A percentile compares a stretch with the other conserved stretches of the same genome.
phyloP scores from a whole-genome alignment of 2,888 invertebrate genomes.

The Rhogogaster chlorosoma region DNA sequence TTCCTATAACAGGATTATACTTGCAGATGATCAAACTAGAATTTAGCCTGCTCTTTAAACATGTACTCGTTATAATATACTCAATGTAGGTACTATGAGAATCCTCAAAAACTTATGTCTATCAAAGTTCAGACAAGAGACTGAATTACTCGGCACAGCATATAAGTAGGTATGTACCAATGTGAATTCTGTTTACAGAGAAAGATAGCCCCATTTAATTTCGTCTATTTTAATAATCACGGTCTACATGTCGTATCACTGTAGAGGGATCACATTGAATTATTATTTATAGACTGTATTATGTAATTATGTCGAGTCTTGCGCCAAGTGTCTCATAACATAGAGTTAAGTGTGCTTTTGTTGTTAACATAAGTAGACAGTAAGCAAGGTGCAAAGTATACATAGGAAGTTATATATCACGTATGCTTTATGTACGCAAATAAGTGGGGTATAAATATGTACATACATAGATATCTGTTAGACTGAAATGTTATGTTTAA shows the following conservation, averaged over 20 bases:
- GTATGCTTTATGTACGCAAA: not conserved
- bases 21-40: too few relatives aligned
- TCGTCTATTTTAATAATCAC: not conserved
- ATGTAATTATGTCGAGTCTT: slow-evolving; percentile 11
- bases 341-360: not conserved
- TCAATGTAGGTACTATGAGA: too few relatives aligned
- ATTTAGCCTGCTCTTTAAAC: too few relatives aligned
- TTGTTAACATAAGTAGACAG: not conserved
- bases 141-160: not conserved
- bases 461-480: not conserved
- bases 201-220: slow-evolving; percentile 23
- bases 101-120: not conserved
- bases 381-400: not conserved
- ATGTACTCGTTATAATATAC: too few relatives aligned
- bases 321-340: not conserved
- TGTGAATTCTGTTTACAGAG: not conserved
- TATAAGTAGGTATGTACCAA: not conserved
- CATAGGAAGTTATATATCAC: not conserved
- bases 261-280: not conserved
- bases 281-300: slow-evolving; percentile 15
- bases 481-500: not conserved
- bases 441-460: not conserved
- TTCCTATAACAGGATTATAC: too few relatives aligned
- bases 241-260: not conserved
- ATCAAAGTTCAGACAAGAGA: not conserved